Conservation (phyloP, 2,797 vertebrate genomes). For the Siniperca undulata region DNA sequence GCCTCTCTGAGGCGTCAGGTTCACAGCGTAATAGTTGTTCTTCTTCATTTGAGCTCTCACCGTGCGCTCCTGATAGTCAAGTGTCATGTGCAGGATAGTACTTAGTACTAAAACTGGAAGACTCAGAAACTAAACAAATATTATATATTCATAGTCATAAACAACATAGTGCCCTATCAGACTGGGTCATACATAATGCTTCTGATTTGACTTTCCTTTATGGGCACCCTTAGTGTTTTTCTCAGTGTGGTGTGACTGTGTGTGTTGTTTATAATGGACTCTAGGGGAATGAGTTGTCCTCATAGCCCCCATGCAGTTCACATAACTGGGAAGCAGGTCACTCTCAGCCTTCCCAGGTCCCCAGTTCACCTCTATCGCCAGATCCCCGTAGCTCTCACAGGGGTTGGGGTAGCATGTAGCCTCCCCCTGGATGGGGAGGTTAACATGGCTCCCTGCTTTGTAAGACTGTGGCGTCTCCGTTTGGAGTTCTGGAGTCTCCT, state of each 20-base stretch:
- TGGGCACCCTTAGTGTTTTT: slow-evolving; percentile 62
- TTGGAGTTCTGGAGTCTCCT: slow-evolving; percentile 20
- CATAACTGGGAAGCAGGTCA: slow-evolving; percentile 79
- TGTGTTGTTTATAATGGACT: slow-evolving; percentile 65
- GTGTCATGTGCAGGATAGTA: slow-evolving; percentile 57
- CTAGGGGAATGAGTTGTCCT: slow-evolving; percentile 58
- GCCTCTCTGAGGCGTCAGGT: slow-evolving; percentile 52
- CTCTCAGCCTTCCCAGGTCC: slow-evolving; percentile 26
- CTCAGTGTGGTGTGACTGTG: slow-evolving; percentile 30
- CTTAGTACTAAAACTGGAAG: slow-evolving; percentile 18
- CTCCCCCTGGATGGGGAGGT: slow-evolving; percentile 43
- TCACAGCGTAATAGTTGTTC: slow-evolving; percentile 61
- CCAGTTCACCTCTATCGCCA: slow-evolving; percentile 59
- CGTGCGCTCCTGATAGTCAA: slow-evolving; percentile 32
- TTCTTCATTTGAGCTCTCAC: slow-evolving; percentile 23
- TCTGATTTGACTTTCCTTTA: slow-evolving; percentile 69
- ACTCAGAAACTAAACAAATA: slow-evolving; percentile 8
- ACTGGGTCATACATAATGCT: slow-evolving; percentile 82
- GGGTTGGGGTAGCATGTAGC: slow-evolving; percentile 47
- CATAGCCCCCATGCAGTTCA: slow-evolving; percentile 74
- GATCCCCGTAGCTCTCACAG: slow-evolving; percentile 59
- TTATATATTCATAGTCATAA: background rate
- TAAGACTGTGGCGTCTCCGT: slow-evolving; percentile 20
- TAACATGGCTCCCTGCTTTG: slow-evolving; percentile 49
- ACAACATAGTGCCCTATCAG: background rate